Base-by-base conservation (phyloP, 1,140 invertebrate species). In the Coptotermes formosanus region DNA sequence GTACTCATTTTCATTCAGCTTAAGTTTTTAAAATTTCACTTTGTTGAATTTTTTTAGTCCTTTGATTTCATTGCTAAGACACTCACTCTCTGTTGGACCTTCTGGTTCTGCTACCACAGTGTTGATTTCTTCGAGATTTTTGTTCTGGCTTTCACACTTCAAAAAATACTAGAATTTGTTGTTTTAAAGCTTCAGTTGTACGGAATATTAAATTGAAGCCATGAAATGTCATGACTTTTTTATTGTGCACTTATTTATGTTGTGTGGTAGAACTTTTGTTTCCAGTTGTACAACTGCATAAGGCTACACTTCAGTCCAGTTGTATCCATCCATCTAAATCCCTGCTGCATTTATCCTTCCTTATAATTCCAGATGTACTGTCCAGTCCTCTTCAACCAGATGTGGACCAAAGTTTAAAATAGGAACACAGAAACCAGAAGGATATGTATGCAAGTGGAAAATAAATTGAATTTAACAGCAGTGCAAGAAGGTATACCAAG, bases 391-490 rank as follows among this genome's bases (percentile, higher is more conserved):
- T 11, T 25, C 6, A 25, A 3, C 8, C n/a, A 14, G 25, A 16
- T 6, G 3, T n/a, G 8, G 30, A 30, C 2, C 8, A 8, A n/a
- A 11, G 7, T 75, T 30, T 30, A 75, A 75, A n/a, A 25, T 30
- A 75, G 14, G 6, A 30, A 75, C 64, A 75, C 2, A 64, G n/a
- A 75, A n/a, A 75, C n/a, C 8, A 30, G 0, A 75, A 75, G 7
- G 64, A 75, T 25, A 30, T 4, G 86, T 88, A 88, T 88, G 84
- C 52, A 82, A 88, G 85, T 85, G 83, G 88, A 55, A 87, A 69
- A 87, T 88, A 85, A 75, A 85, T 87, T 84, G 85, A 48, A 55
- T 6, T 44, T 86, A 30, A 86, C 43, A 69, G 25, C 30, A 64
- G 30, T 38, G 25, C n/a, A 32, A 82, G 23, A 86, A n/a, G n/a